A percentile compares a stretch with the other conserved stretches of the same genome.
Conservation (phyloP, 2,888 invertebrate species). For the Eulithis prunata region DNA sequence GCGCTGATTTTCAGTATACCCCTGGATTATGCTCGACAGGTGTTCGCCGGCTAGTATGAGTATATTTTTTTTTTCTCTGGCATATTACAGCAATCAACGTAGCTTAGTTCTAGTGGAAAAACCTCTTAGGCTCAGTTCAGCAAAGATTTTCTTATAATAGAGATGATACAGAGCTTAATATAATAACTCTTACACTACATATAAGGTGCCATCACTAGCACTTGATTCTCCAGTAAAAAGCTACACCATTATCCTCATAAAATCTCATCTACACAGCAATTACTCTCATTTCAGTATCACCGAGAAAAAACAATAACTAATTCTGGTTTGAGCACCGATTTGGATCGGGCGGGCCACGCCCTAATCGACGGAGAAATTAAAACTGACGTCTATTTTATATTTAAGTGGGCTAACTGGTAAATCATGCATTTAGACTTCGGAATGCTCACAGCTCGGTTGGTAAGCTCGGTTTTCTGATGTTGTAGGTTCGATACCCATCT, state of each 20-base stretch:
- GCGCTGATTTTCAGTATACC: too few relatives aligned
- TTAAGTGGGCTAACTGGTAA: slow-evolving; percentile 35
- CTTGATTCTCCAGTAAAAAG: background rate
- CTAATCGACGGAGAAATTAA: slow-evolving; percentile 44
- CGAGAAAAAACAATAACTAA: slow-evolving; percentile 32
- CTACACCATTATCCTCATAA: slow-evolving; percentile 12
- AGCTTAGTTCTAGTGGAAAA: too few relatives aligned
- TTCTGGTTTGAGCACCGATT: slow-evolving; percentile 34
- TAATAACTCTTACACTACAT: too few relatives aligned
- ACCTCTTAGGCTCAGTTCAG: too few relatives aligned
- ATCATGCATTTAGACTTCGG: background rate
- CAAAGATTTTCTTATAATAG: too few relatives aligned
- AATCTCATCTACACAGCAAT: slow-evolving; percentile 32
- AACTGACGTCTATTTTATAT: slow-evolving; percentile 42
- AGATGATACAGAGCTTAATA: too few relatives aligned
- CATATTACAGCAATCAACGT: too few relatives aligned
- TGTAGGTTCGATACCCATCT: too few relatives aligned
- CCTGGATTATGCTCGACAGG: too few relatives aligned
- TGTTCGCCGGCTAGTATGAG: too few relatives aligned
- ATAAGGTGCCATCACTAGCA: background rate
- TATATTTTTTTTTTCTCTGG: too few relatives aligned
- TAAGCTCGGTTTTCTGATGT: background rate
- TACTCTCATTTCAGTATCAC: slow-evolving; percentile 34
- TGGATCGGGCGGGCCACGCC: slow-evolving; percentile 45
- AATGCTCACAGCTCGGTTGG: background rate